A percentile compares a stretch with the other conserved stretches of the same genome.
These are phyloP conservation scores for Trichonephila clavata DNA, from an alignment of 1,140 invertebrate genomes.

Conservation along the genomic window DNA sequence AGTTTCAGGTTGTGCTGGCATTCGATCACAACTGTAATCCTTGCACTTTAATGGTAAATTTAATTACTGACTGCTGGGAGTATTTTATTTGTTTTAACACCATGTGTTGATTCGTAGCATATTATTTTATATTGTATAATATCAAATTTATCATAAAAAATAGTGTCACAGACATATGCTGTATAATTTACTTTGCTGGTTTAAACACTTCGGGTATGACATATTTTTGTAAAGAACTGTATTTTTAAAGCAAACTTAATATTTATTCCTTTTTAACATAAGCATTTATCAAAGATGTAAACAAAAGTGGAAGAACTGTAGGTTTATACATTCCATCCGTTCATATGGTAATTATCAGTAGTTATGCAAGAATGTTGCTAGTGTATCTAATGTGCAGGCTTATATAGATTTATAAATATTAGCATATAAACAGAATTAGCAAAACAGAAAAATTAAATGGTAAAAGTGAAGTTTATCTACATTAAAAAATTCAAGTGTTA, in stretches of 20 bases:
- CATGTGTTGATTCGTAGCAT: not conserved
- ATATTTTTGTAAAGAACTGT: constrained; percentile 60
- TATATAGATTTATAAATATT: constrained; percentile 42
- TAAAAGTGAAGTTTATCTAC: not conserved
- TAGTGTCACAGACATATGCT: constrained; percentile 1
- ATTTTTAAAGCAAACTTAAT: constrained; percentile 49
- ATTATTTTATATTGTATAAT: constrained; percentile 33
- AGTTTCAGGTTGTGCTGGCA: not conserved
- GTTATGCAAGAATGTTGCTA: constrained; percentile 19
- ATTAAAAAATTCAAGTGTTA: not conserved
- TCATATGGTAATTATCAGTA: constrained; percentile 31
- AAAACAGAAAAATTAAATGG: not conserved
- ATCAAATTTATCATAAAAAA: not conserved
- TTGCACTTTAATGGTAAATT: not conserved
- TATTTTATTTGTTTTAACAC: not conserved
- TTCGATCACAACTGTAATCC: not conserved
- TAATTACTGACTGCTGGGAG: not conserved
- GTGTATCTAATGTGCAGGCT: not conserved
- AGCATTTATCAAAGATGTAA: constrained; percentile 28
- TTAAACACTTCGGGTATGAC: constrained; percentile 17
- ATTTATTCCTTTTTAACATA: constrained; percentile 51
- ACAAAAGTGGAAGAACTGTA: constrained; percentile 8
- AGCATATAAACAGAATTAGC: not conserved
- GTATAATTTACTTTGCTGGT: constrained; percentile 8
- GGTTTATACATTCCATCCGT: constrained; percentile 56